These are phyloP conservation scores for Vannuccia rotundouncinata DNA, from an alignment of 2,888 invertebrate genomes.

Conservation along the genomic window DNA sequence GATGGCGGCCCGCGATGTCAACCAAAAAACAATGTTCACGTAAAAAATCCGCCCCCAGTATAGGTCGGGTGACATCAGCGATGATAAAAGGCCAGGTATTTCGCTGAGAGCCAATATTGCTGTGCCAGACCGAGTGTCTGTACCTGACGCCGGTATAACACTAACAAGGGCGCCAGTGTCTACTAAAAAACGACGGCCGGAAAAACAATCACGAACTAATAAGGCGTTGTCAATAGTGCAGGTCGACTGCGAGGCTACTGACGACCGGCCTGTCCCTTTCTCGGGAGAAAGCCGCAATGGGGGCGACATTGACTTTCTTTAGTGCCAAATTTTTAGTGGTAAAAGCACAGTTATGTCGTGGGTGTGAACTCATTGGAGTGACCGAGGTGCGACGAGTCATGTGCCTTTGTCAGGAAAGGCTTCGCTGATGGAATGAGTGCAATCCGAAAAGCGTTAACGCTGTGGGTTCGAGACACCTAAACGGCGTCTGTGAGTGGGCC, in stretches of 20 bases:
- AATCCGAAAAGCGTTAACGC: neutral
- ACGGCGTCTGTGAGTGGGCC: neutral
- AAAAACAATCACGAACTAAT: constrained; percentile 17
- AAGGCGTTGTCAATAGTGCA: constrained; percentile 36
- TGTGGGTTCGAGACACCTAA: neutral
- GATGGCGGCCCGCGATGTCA: constrained; percentile 27
- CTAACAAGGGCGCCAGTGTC: constrained; percentile 28
- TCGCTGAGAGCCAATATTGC: constrained; percentile 30
- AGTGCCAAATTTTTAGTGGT: constrained; percentile 39
- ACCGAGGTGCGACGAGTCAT: neutral
- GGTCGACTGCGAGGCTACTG: constrained; percentile 21
- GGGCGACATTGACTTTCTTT: constrained; percentile 37
- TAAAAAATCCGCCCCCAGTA: constrained; percentile 42
- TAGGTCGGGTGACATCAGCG: constrained; percentile 41
- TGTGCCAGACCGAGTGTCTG: neutral
- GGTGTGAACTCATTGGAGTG: neutral
- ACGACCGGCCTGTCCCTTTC: constrained; percentile 32
- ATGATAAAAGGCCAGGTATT: constrained; percentile 40
- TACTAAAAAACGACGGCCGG: constrained; percentile 40
- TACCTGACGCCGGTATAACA: constrained; percentile 35
- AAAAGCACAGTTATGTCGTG: constrained; percentile 14
- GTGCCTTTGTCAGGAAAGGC: neutral
- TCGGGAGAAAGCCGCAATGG: constrained; percentile 18
- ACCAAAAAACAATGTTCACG: constrained; percentile 35
- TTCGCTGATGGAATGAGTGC: neutral